Percentiles rank a stretch among this genome's conserved stretches.
Evolutionary conservation across 1,140 invertebrate genomes (phyloP).

Genomic region (Polypedilum pembai): DNA sequence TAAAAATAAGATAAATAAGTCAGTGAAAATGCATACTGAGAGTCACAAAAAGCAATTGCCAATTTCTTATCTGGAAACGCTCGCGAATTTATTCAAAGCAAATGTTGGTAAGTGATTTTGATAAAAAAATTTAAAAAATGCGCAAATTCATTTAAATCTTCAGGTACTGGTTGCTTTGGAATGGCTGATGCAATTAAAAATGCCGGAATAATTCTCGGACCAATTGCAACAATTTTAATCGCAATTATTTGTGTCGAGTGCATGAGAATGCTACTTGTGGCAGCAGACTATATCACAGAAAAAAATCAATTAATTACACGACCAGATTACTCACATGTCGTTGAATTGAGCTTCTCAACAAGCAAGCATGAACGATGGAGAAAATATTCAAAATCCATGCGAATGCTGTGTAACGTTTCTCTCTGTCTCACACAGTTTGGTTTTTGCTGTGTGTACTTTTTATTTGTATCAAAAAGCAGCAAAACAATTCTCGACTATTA

Average conservation of each 20-base stretch:
- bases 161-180: slow-evolving; percentile 60
- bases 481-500: slow-evolving; percentile 56
- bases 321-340: slow-evolving; percentile 71
- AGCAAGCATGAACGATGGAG: slow-evolving; percentile 50
- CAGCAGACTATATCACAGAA: slow-evolving; percentile 52
- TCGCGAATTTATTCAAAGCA: slow-evolving; percentile 66
- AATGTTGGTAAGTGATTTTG: slow-evolving; percentile 54
- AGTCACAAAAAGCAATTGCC: not conserved
- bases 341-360: slow-evolving; percentile 65
- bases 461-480: slow-evolving; percentile 80
- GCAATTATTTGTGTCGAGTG: slow-evolving; percentile 66
- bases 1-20: too few species aligned
- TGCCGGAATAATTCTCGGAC: slow-evolving; percentile 54
- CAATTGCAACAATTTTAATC: slow-evolving; percentile 55
- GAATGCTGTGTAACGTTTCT: slow-evolving; percentile 63
- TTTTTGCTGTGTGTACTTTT: slow-evolving; percentile 91
- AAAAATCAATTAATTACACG: slow-evolving; percentile 41
- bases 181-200: too few species aligned
- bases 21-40: too few species aligned
- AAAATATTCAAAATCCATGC: slow-evolving; percentile 52
- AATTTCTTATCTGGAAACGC: slow-evolving; percentile 53
- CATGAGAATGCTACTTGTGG: slow-evolving; percentile 64
- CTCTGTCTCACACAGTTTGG: slow-evolving; percentile 86
- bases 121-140: not conserved
- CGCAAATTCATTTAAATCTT: not conserved